Conservation (phyloP, 2,113 vertebrate species). For the Quiscalus mexicanus region DNA sequence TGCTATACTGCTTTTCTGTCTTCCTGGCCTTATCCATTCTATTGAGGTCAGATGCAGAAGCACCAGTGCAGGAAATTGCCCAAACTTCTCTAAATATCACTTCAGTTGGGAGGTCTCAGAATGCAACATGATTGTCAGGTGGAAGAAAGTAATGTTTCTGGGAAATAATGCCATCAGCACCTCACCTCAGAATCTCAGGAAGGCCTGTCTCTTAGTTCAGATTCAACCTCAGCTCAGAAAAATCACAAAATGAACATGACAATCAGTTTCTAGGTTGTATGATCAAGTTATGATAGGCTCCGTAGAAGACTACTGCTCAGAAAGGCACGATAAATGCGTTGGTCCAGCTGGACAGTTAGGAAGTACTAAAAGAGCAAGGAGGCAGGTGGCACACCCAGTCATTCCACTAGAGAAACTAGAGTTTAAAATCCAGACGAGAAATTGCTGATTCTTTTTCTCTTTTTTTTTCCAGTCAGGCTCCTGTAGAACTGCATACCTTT, state of each 20-base stretch:
- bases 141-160: not conserved
- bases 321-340: not conserved
- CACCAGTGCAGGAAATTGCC: not conserved
- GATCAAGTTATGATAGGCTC: not conserved
- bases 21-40: not conserved
- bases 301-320: not conserved
- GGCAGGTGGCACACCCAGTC: not conserved
- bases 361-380: not conserved
- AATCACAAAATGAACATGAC: not conserved
- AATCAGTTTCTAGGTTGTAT: not conserved
- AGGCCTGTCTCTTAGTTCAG: not conserved
- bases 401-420: not conserved
- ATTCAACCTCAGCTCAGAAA: not conserved
- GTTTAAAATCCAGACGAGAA: not conserved
- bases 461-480: not conserved
- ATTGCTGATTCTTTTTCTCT: not conserved
- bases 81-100: not conserved
- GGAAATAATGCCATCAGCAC: not conserved
- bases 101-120: not conserved
- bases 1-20: not conserved
- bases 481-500: conserved; percentile 80
- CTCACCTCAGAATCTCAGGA: not conserved
- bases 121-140: not conserved
- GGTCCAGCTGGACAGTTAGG: not conserved
- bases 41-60: not conserved